phyloP scores from a whole-genome alignment of 1,140 invertebrate genomes.

The Capitella teleta region DNA sequence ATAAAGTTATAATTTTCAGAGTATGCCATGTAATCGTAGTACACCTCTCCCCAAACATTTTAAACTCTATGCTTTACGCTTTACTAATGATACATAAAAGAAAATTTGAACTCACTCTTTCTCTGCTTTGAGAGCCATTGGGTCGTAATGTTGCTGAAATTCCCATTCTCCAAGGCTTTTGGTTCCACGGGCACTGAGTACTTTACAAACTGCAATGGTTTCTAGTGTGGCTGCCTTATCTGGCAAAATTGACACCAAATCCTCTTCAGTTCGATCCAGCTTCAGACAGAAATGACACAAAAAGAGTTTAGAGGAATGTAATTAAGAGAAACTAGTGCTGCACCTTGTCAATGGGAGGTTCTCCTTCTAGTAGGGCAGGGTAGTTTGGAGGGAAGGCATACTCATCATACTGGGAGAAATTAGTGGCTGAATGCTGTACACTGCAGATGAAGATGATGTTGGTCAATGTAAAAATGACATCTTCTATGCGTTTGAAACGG shows the following conservation, averaged over 20 bases:
- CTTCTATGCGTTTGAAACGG: slow-evolving; percentile 27
- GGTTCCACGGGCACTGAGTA: slow-evolving; percentile 31
- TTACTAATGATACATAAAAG: no score
- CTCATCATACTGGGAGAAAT: slow-evolving; percentile 40
- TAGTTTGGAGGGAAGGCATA: slow-evolving; percentile 47
- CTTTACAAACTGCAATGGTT: slow-evolving; percentile 36
- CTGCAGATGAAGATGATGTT: slow-evolving; percentile 43
- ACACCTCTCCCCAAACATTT: no score
- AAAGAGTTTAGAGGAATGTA: not conserved
- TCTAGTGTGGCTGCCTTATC: slow-evolving; percentile 32
- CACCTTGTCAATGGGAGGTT: slow-evolving; percentile 41
- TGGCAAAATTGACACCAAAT: slow-evolving; percentile 28
- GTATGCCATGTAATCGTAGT: no score
- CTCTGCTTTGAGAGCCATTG: slow-evolving; percentile 25
- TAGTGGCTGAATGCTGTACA: slow-evolving; percentile 43
- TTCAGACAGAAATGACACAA: not conserved
- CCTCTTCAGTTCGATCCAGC: slow-evolving; percentile 22
- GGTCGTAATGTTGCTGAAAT: slow-evolving; percentile 36
- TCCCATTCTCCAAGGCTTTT: slow-evolving; percentile 39
- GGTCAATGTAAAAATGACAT: slow-evolving; percentile 37
- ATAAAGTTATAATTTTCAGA: no score
- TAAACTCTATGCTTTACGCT: no score
- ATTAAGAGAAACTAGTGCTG: not conserved
- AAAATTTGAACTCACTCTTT: slow-evolving; percentile 38
- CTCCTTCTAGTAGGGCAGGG: slow-evolving; percentile 35